phyloP scores from a whole-genome alignment of 2,797 vertebrate species.

The Microctenopoma lineatum region DNA sequence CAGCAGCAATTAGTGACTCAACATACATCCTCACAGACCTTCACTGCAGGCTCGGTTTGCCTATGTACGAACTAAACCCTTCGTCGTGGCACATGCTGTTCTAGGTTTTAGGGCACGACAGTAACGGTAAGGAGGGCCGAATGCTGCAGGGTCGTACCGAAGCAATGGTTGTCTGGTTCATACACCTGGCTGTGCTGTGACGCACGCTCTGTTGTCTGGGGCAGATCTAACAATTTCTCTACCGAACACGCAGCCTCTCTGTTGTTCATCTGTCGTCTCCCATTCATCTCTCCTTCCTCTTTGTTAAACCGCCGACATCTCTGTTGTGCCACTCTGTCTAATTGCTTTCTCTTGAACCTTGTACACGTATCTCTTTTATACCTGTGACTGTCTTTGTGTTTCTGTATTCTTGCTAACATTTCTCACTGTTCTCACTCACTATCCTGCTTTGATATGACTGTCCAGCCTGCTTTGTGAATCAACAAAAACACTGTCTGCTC shows the following conservation, averaged over 20 bases:
- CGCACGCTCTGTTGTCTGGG: constrained; percentile 57
- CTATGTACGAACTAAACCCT: constrained; percentile 44
- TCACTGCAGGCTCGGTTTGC: constrained; percentile 38
- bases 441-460: constrained; percentile 28
- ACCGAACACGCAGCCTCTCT: constrained; percentile 31
- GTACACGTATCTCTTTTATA: constrained; percentile 15
- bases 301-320: constrained; percentile 21
- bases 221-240: constrained; percentile 41
- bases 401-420: constrained; percentile 12
- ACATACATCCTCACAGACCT: constrained; percentile 35
- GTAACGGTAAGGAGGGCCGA: constrained; percentile 48
- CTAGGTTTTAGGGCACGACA: constrained; percentile 47
- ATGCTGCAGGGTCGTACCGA: constrained; percentile 33
- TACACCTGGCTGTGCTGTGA: constrained; percentile 63
- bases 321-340: constrained; percentile 39
- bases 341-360: constrained; percentile 38
- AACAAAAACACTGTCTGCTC: constrained; percentile 14
- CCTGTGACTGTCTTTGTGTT: constrained; percentile 18
- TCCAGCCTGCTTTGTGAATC: constrained; percentile 19
- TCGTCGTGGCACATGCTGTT: constrained; percentile 40
- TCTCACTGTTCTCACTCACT: constrained; percentile 10
- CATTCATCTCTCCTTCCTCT: constrained; percentile 29
- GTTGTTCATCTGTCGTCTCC: constrained; percentile 36
- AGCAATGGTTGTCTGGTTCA: constrained; percentile 54
- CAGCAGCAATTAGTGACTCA: constrained; percentile 39